Evolutionary conservation across 2,113 vertebrate species (phyloP), one percentile per base, ranked within the genome.

Genomic region (Alexandromys fortis): DNA sequence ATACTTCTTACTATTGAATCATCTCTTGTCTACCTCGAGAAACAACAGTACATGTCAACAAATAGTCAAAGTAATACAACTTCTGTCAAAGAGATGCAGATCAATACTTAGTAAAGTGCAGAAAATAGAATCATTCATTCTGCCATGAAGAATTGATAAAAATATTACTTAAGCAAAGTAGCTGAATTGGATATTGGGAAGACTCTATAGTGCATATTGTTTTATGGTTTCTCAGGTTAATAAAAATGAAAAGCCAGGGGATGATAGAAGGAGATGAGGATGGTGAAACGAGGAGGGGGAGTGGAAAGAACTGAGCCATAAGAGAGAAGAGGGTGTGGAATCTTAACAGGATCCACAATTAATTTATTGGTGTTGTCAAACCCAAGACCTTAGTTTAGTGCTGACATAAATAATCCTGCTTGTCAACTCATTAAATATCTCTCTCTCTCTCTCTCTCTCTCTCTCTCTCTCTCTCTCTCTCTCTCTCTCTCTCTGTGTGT

Each of bases 11-110:
- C 70, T 65, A 94, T 79, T 86, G 65, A 94, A 70, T 87, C 28
- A 91, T 67, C 4, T 94, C 16, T 17, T 26, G 16, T 90, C 26
- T 2, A 85, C 14, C 28, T 79, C 13, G 38, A 92, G 14, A 45
- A 58, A 94, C 24, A 92, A 90, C 35, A 55, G n/a, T 61, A 12
- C 10, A 67, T 76, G 12, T 86, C 70, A 95, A 90, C 52, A 86
- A 95, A 94, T 90, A 96, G 93, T 93, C 52, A 78, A 97, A 91
- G 8, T 35, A 93, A 68, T 35, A 67, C 75, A 92, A 91, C 26
- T 86, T 17, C 42, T 92, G 30, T 63, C 76, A 76, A 58, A 85
- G 38, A 89, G 17, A 92, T 86, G 61, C 38, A 93, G 88, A 92
- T 79, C 67, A 95, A 89, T 26, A 47, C 16, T n/a, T 85, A 5